Conservation (phyloP, 2,888 invertebrate genomes). For the Venustoraphidia nigricollis region DNA sequence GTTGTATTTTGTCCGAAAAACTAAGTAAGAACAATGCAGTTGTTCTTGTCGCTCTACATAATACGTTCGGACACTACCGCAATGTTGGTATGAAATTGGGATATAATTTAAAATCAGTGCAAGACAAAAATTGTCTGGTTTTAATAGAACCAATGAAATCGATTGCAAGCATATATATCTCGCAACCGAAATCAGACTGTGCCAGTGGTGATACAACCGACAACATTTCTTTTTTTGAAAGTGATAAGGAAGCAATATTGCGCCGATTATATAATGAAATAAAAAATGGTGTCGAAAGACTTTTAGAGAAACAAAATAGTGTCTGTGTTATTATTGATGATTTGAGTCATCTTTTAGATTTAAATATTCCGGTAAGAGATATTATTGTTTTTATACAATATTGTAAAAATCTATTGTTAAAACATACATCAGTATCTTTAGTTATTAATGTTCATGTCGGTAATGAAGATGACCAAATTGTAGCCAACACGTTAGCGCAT, state of each 20-base stretch:
- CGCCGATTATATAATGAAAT: constrained; percentile 28
- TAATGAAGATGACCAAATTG: constrained; percentile 37
- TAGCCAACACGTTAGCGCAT: constrained; percentile 45
- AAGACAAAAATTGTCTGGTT: constrained; percentile 30
- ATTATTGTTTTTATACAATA: constrained; percentile 34
- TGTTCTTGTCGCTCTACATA: constrained; percentile 51
- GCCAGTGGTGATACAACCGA: not conserved
- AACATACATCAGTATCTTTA: constrained; percentile 23
- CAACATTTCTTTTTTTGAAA: constrained; percentile 10
- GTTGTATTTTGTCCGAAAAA: constrained; percentile 46
- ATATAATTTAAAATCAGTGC: constrained; percentile 43
- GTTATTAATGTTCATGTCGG: constrained; percentile 42
- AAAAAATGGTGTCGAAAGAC: constrained; percentile 24
- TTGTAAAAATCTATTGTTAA: constrained; percentile 26
- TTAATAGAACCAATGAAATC: constrained; percentile 37
- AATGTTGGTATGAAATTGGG: constrained; percentile 59
- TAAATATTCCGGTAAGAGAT: constrained; percentile 36
- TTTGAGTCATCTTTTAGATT: constrained; percentile 51
- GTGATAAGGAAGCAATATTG: constrained; percentile 23
- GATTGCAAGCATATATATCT: constrained; percentile 22
- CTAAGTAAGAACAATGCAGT: constrained; percentile 40
- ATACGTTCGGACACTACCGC: constrained; percentile 55
- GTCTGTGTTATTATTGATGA: constrained; percentile 55
- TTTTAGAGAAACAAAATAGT: constrained; percentile 24
- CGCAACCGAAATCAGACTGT: not conserved